Percentiles rank a stretch among this genome's conserved stretches.
phyloP scores from a whole-genome alignment of 2,797 vertebrate species.

The Allobates femoralis region DNA sequence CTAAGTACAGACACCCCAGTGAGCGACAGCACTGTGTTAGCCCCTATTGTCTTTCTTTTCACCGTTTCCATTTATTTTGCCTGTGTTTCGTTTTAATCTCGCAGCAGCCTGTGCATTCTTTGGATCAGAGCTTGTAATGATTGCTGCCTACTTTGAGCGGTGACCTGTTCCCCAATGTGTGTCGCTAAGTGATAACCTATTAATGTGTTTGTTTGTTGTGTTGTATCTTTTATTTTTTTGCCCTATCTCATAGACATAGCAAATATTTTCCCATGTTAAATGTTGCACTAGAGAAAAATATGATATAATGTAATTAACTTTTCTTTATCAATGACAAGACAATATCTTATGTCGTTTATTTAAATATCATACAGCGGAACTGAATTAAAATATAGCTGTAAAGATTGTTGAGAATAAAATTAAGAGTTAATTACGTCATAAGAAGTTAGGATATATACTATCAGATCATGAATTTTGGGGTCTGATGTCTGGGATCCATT shows the following conservation, averaged over 20 bases:
- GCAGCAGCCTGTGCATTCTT: conserved; percentile 53
- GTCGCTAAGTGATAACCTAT: conserved; percentile 48
- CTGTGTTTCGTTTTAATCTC: conserved; percentile 49
- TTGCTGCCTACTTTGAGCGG: conserved; percentile 40
- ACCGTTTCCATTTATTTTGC: conserved; percentile 44
- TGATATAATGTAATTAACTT: neutral
- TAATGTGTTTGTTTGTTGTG: conserved; percentile 49
- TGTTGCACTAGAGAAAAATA: neutral
- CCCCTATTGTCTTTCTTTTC: conserved; percentile 30
- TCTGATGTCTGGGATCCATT: too few relatives aligned
- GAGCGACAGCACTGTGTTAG: conserved; percentile 16
- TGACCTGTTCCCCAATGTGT: conserved; percentile 45
- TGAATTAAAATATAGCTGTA: neutral
- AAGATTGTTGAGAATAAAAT: neutral
- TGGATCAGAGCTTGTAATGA: conserved; percentile 58
- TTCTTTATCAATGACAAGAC: neutral
- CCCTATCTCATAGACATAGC: neutral
- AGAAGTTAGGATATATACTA: neutral
- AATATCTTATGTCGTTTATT: neutral
- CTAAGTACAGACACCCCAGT: conserved; percentile 20
- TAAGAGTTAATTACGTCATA: neutral
- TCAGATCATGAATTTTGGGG: neutral
- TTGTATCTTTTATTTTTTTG: conserved; percentile 32
- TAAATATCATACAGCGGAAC: neutral
- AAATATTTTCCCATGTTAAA: conserved; percentile 14